Percentiles rank a stretch among this genome's conserved stretches.
Evolutionary conservation across 2,113 vertebrate genomes (phyloP).

Genomic region (Acrocephalus kingi): DNA sequence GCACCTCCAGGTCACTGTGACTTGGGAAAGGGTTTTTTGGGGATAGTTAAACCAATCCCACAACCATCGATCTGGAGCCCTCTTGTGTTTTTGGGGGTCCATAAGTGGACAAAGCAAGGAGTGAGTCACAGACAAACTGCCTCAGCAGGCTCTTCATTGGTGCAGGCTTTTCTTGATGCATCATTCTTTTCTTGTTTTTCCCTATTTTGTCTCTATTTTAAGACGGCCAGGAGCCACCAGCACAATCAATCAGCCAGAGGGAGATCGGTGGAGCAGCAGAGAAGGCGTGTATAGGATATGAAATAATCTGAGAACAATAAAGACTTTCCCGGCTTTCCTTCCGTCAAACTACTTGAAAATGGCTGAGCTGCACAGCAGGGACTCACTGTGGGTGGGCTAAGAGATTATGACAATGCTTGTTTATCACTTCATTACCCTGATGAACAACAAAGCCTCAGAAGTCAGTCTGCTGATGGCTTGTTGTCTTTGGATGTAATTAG

Average conservation of each 20-base stretch:
- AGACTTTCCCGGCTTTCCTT: not conserved
- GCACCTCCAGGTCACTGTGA: not conserved
- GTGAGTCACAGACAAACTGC: not conserved
- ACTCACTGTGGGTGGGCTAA: not conserved
- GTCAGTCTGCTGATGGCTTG: not conserved
- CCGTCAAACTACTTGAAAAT: not conserved
- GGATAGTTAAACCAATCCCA: accelerated
- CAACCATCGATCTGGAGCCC: accelerated
- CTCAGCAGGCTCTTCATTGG: not conserved
- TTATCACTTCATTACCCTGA: not conserved
- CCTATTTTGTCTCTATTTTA: not conserved
- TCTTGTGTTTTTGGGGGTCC: not conserved
- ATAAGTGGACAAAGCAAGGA: not conserved
- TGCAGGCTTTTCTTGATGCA: not conserved
- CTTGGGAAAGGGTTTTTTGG: not conserved
- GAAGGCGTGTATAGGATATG: accelerated
- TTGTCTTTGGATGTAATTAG: not conserved
- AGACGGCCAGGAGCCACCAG: not conserved
- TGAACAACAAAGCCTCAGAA: not conserved
- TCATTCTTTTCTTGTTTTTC: not conserved
- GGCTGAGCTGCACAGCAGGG: too few relatives aligned
- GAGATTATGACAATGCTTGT: not conserved
- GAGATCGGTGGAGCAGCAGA: not conserved
- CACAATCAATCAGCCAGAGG: not conserved
- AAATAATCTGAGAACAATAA: not conserved